These are phyloP conservation scores for Drosophila serrata DNA, from an alignment of 1,140 invertebrate species.

Conservation along the genomic window DNA sequence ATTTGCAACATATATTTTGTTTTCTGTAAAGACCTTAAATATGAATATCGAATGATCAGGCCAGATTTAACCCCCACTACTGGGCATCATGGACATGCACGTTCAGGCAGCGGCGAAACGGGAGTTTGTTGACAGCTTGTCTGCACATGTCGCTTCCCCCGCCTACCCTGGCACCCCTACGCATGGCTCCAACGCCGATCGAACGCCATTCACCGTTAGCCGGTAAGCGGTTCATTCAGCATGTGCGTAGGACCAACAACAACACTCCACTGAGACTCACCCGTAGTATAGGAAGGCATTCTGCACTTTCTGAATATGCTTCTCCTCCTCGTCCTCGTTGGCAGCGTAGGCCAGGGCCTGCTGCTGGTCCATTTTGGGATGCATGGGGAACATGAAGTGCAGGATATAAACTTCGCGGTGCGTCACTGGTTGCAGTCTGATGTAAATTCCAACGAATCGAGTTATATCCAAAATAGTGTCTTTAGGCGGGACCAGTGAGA, in stretches of 20 bases:
- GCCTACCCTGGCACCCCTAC: neutral
- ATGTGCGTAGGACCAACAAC: constrained; percentile 33
- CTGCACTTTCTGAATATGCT: constrained; percentile 70
- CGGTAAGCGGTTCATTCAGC: constrained; percentile 24
- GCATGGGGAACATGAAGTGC: constrained; percentile 65
- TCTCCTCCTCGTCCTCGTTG: constrained; percentile 70
- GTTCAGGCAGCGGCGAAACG: constrained; percentile 2
- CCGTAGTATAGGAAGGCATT: constrained; percentile 75
- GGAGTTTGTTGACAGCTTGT: constrained; percentile 33
- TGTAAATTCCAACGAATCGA: neutral
- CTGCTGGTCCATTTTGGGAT: constrained; percentile 69
- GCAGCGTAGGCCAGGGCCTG: constrained; percentile 49
- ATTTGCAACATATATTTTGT: neutral
- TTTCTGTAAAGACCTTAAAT: no score
- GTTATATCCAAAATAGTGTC: constrained; percentile 9
- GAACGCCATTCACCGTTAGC: constrained; percentile 18
- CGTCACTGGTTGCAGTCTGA: neutral
- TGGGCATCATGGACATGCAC: constrained; percentile 8
- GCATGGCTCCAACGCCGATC: neutral
- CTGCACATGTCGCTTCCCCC: constrained; percentile 33
- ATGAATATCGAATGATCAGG: neutral
- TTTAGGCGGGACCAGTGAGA: constrained; percentile 10
- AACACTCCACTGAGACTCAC: constrained; percentile 33
- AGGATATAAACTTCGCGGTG: constrained; percentile 26
- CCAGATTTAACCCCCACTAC: neutral